Percentiles rank a stretch among this genome's conserved stretches.
Conservation (phyloP, 2,888 invertebrate species). For the Ormyrus rosae region DNA sequence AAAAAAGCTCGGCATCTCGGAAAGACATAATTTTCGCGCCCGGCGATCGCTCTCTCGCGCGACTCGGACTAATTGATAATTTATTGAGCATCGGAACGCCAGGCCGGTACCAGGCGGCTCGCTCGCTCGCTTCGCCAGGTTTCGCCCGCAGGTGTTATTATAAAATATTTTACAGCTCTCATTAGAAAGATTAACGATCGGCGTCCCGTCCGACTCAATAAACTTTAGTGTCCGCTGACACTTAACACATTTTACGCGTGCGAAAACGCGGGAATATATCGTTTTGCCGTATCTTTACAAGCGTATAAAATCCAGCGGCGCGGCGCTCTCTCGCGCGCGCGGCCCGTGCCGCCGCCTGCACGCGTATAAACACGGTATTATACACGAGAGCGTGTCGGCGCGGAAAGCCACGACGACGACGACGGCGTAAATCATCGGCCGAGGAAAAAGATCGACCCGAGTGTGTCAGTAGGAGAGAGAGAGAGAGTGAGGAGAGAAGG, state of each 20-base stretch:
- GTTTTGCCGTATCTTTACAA: slow-evolving; percentile 54
- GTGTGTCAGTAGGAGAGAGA: neutral
- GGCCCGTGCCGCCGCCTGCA: neutral
- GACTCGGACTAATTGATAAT: slow-evolving; percentile 57
- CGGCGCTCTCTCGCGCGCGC: neutral
- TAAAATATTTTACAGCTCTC: slow-evolving; percentile 59
- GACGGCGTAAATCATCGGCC: slow-evolving; percentile 40
- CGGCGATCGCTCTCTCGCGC: slow-evolving; percentile 7
- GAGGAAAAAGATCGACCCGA: slow-evolving; percentile 19
- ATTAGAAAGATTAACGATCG: slow-evolving; percentile 59
- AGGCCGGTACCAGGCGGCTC: neutral
- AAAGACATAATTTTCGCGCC: slow-evolving; percentile 42
- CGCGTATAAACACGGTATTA: neutral
- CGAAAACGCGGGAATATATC: slow-evolving; percentile 55
- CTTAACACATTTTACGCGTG: slow-evolving; percentile 54
- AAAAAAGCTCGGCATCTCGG: neutral
- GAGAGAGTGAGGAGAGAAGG: neutral
- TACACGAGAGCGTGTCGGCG: neutral
- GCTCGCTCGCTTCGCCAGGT: slow-evolving; percentile 5
- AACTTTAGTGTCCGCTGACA: slow-evolving; percentile 56
- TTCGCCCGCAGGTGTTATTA: slow-evolving; percentile 56
- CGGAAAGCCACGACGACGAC: neutral
- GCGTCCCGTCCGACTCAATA: slow-evolving; percentile 54
- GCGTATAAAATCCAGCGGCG: slow-evolving; percentile 50
- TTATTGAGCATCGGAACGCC: slow-evolving; percentile 49